These are phyloP conservation scores for Incurvaria masculella DNA, from an alignment of 2,888 invertebrate genomes.

Conservation along the genomic window DNA sequence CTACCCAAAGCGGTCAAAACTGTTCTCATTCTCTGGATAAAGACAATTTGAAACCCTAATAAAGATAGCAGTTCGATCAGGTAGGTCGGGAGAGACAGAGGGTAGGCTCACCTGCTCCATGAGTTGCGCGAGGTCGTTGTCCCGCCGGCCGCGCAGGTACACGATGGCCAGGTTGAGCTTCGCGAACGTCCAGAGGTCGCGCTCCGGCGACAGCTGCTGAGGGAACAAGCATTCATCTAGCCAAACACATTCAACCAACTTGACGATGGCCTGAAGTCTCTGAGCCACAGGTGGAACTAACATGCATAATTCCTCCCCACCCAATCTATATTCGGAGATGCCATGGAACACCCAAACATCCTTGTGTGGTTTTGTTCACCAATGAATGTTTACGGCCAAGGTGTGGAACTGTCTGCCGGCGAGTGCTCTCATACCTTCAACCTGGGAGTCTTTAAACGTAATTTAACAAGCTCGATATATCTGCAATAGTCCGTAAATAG, in stretches of 20 bases:
- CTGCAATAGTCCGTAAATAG: too few relatives aligned
- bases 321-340: background rate
- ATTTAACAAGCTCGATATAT: too few relatives aligned
- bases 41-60: too few relatives aligned
- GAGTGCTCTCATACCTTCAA: too few relatives aligned
- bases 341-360: background rate
- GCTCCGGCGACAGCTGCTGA: conserved; percentile 76
- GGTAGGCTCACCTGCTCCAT: conserved; percentile 87
- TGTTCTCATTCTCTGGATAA: too few relatives aligned
- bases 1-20: too few relatives aligned
- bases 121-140: conserved; percentile 81
- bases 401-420: too few relatives aligned
- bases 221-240: conserved; percentile 6
- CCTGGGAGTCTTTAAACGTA: too few relatives aligned
- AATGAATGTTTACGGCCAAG: background rate
- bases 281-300: background rate
- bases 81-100: too few relatives aligned
- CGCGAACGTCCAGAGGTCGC: conserved; percentile 91
- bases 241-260: too few relatives aligned
- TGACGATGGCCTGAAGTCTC: too few relatives aligned
- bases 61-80: too few relatives aligned
- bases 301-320: background rate
- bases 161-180: conserved; percentile 96
- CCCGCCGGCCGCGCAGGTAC: conserved; percentile 86
- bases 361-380: background rate